Conservation (phyloP, 2,888 invertebrate genomes). For the Phytoseiulus persimilis region DNA sequence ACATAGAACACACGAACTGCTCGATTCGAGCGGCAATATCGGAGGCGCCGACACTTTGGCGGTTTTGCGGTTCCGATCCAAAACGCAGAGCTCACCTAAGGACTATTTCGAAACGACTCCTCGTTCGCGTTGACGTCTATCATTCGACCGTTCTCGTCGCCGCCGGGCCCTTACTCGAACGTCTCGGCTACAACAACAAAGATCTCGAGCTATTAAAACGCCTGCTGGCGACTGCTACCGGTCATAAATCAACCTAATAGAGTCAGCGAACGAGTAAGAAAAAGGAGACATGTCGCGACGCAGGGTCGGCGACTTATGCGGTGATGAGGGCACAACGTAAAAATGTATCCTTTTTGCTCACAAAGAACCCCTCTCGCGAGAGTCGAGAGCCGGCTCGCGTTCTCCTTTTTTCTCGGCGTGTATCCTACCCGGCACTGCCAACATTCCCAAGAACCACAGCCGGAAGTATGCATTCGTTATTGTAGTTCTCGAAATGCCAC, state of each 20-base stretch:
- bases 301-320: neutral
- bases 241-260: neutral
- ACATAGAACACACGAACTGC: neutral
- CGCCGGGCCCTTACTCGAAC: neutral
- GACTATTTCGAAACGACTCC: neutral
- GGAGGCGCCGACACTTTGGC: neutral
- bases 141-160: neutral
- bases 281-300: neutral
- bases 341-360: neutral
- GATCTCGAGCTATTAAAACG: neutral
- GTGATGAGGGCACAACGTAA: neutral
- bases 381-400: neutral
- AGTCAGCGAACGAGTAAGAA: neutral
- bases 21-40: neutral
- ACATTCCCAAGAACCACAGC: neutral
- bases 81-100: neutral
- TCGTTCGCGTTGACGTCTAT: neutral
- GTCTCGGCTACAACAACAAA: neutral
- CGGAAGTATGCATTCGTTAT: neutral
- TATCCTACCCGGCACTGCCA: neutral
- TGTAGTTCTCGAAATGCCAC: neutral
- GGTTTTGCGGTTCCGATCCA: neutral
- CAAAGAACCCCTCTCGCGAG: neutral
- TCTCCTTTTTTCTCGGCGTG: neutral
- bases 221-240: neutral